Evolutionary conservation across 1,140 invertebrate species (phyloP).

Genomic region (Scaptomyza hsui): DNA sequence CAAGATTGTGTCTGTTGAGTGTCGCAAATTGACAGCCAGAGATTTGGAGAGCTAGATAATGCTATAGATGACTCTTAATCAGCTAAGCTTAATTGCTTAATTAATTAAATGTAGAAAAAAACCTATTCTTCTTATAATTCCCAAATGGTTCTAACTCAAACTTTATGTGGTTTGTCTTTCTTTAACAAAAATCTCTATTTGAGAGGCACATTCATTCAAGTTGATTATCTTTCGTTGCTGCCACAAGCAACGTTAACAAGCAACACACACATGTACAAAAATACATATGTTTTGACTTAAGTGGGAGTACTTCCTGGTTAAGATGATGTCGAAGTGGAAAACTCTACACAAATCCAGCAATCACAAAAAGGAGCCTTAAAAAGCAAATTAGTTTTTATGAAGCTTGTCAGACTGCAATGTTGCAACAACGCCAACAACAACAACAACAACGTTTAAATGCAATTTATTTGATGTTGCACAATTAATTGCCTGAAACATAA

Average conservation of each 20-base stretch:
- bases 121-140: neutral
- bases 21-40: conserved; percentile 35
- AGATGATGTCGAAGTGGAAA: too few species aligned
- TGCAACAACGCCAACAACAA: conserved; percentile 18
- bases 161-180: neutral
- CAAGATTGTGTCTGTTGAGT: conserved; percentile 57
- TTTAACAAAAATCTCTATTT: neutral
- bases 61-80: neutral
- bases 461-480: conserved; percentile 79
- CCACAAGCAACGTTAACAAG: conserved; percentile 22
- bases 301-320: conserved; percentile 29
- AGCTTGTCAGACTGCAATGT: conserved; percentile 53
- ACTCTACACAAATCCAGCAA: conserved; percentile 6
- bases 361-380: conserved; percentile 33
- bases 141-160: neutral
- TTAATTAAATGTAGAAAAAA: neutral
- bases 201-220: conserved; percentile 12
- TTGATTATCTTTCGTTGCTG: conserved; percentile 26
- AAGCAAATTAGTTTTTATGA: conserved; percentile 76
- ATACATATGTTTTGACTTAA: neutral
- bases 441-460: conserved; percentile 58
- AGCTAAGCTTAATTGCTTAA: neutral
- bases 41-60: neutral
- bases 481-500: conserved; percentile 70
- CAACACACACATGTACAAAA: neutral